A percentile compares a stretch with the other conserved stretches of the same genome.
Conservation (phyloP, 2,113 vertebrate genomes). For the Clarias batrachus region DNA sequence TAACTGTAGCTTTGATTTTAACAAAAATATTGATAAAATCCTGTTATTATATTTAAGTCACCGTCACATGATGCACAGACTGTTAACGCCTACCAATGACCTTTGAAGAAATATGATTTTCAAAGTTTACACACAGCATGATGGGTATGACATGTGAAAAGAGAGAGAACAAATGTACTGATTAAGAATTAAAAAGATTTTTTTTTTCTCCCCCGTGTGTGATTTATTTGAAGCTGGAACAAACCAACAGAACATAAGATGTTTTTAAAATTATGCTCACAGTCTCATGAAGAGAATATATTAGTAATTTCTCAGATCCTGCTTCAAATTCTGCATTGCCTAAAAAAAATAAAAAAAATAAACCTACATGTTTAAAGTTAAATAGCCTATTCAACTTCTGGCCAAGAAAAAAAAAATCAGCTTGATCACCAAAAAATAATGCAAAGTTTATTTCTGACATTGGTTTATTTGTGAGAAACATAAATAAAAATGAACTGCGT, state of each 20-base stretch:
- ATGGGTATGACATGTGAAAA: background rate
- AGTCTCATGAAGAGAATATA: background rate
- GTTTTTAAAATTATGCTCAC: background rate
- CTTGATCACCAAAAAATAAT: conserved; percentile 14
- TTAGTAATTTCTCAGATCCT: background rate
- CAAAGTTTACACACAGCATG: background rate
- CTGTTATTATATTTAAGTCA: conserved; percentile 7
- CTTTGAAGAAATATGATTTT: background rate
- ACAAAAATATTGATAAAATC: background rate
- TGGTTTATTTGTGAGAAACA: conserved; percentile 70
- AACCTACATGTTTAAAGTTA: background rate
- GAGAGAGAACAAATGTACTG: conserved; percentile 11
- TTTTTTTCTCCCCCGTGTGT: background rate
- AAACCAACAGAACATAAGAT: conserved; percentile 1
- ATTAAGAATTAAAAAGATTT: background rate
- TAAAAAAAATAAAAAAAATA: background rate
- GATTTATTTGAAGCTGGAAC: background rate
- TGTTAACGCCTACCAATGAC: conserved; percentile 1
- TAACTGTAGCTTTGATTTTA: background rate
- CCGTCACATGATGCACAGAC: background rate
- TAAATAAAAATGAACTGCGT: conserved; percentile 60
- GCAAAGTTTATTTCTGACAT: conserved; percentile 65
- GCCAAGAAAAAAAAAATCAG: background rate
- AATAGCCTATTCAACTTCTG: background rate
- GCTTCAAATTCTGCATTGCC: background rate